Conservation (phyloP, 2,797 vertebrate genomes). For the Oryzias dopingdopingensis region DNA sequence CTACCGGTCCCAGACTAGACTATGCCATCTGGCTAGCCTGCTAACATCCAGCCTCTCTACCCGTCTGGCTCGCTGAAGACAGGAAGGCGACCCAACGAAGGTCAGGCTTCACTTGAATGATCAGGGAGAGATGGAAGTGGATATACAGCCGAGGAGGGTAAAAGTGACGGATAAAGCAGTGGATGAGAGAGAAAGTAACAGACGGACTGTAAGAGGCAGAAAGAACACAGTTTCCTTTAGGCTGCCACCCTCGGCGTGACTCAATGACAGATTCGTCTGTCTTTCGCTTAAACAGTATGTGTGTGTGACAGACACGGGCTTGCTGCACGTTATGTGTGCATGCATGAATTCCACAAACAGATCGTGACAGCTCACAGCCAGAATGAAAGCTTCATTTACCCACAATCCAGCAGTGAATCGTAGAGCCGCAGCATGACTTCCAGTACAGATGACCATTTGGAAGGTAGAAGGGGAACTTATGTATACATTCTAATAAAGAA, state of each 20-base stretch:
- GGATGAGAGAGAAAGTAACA: conserved; percentile 53
- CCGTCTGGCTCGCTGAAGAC: conserved; percentile 42
- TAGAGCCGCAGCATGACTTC: conserved; percentile 56
- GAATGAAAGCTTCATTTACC: conserved; percentile 73
- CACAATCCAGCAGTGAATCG: conserved; percentile 71
- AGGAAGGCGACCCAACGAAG: conserved; percentile 63
- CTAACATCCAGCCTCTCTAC: conserved; percentile 59
- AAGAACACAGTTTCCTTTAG: conserved; percentile 64
- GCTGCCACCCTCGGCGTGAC: conserved; percentile 51
- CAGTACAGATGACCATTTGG: conserved; percentile 56
- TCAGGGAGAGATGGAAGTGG: conserved; percentile 27
- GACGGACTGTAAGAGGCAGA: conserved; percentile 52
- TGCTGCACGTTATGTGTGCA: conserved; percentile 41
- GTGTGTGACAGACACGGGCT: conserved; percentile 6
- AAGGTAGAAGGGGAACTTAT: conserved; percentile 58
- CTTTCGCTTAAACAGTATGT: conserved; percentile 19
- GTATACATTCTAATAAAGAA: conserved; percentile 27
- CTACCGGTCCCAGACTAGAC: conserved; percentile 52
- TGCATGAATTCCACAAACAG: conserved; percentile 65
- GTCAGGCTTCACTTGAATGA: conserved; percentile 45
- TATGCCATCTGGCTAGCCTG: conserved; percentile 65
- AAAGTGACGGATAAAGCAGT: conserved; percentile 56
- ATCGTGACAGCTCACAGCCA: conserved; percentile 73
- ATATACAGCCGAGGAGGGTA: conserved; percentile 11
- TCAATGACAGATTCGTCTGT: conserved; percentile 55